Evolutionary conservation across 2,113 vertebrate species (phyloP), one percentile per base, ranked within the genome.

Genomic region (Pteronura brasiliensis): DNA sequence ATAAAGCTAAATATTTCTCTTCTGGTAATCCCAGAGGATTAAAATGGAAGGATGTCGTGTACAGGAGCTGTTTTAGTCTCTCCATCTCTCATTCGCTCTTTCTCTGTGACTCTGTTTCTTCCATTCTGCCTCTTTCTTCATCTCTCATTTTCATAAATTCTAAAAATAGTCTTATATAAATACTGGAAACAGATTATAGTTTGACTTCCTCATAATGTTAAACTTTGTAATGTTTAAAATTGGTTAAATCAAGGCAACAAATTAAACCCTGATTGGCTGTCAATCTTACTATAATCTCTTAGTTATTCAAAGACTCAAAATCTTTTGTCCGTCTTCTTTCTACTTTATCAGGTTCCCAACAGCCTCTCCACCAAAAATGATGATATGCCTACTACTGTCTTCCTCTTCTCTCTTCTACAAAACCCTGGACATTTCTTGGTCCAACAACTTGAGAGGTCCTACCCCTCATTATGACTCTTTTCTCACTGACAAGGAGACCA

Each of bases 181-280:
- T 81, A 79, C 34, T 44, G 23, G 12, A 89, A 94, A 11, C 31
- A 86, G 89, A 86, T 89, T 92, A 27, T 49, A 82, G 55, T 71
- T 80, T 77, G 49, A 92, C 29, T 61, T 74, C 23, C n/a, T 80
- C 65, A 71, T 31, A 63, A 69, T 63, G 13, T 52, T 81, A 93
- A 90, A 63, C 47, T 80, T 92, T 92, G 39, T 82, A 71, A 47
- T 96, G 49, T 49, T 93, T 95, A 55, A 83, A 72, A 83, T 49
- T n/a, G 4, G 3, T 90, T 65, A 95, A 97, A 57, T 69, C 31
- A 52, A 21, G 20, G 42, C 42, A 76, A 84, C 39, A 81, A 57
- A 83, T 87, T 67, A 79, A 87, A 65, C 21, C 6, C 57, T 83
- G 21, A 42, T 52, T 65, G 49, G 1, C 36, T 85, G 25, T 14